Evolutionary conservation across 64 coral and sea anemone species (phyloP), one percentile per base, ranked within the genome.

Genomic region (Montipora capricornis): DNA sequence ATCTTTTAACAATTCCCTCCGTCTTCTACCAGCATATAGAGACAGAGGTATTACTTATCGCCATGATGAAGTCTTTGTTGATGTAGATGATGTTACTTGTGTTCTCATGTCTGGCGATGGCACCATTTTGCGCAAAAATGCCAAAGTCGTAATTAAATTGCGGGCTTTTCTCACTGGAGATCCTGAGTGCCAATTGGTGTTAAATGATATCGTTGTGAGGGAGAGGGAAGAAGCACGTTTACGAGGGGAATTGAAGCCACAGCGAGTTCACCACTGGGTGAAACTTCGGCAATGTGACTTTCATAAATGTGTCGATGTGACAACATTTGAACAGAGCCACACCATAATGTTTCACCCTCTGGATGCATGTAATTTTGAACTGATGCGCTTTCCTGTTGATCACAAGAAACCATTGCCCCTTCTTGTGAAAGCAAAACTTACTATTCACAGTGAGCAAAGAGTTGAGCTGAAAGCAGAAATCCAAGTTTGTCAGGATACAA

Each of bases 291-390:
- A 92, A 1, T 95, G 80, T 50, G 55, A 90, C 55, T 99, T 99
- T 77, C 98, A 99, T 62, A 99, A 94, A 81, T 96, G 95, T 52
- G 98, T 96, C 24, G 66, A 87, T 87, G 29, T 52, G 0, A 80
- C 44, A 82, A 68, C 89, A 17, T 99, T 96, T 77, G 51, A 86
- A 51, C 84, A 96, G 44, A 94, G 89, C 47, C 98, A 96, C 78
- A 87, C 82, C 14, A 96, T 99, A 68, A 90, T 94, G 49, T 94
- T 99, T 37, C 98, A 99, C 89, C 98, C 98, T 10, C 69, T 99
- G 48, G 98, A 99, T 93, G 95, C 98, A 80, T 99, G 98, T n/a
- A 99, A 95, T 7, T 99, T 99, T 95, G 98, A 99, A 80, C 69
- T 99, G 81, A 96, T 99, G 95, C 89, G 80, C 6, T 99, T 99